Evolutionary conservation across 2,113 vertebrate genomes (phyloP), one percentile per base, ranked within the genome.

Genomic region (Sisor rabdophorus): DNA sequence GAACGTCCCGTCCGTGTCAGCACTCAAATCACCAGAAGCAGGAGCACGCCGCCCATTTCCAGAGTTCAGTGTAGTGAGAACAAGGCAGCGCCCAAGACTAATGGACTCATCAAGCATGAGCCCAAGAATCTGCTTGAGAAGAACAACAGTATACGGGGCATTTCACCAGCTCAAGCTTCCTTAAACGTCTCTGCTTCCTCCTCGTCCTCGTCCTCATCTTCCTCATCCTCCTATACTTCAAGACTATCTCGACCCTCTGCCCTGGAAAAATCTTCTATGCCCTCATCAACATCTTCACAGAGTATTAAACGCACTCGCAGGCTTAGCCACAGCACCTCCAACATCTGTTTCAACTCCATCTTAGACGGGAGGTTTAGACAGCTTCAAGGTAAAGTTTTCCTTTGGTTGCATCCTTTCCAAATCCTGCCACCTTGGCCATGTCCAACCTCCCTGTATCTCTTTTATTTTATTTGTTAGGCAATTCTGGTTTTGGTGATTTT

Each of bases 331-430:
- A 92, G 91, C 85, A 85, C 91, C 84, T 90, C 91, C 75, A 91
- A 92, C 86, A 90, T 91, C 79, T 90, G 81, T 69, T 92, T 91
- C 83, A 91, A 90, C 88, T 89, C 91, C 79, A 86, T 92, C 84
- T 86, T 92, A 81, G 92, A 93, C 8, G 91, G 92, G 53, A 90
- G 92, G 82, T 93, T 93, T 83, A 86, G 91, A 76, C 91, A 92
- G 83, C 74, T 93, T 85, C 92, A 93, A 93, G 92, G 92, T 93
- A 93, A 79, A 73, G 17, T 73, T 40, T 68, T 26, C 10, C 24
- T 73, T 54, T 32, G 47, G 44, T 26, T 20, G 32, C 47, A 63
- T 72, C 36, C 59, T 58, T 55, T 79, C 69, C 55, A 69, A 24
- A 19, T 28, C 52, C 68, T 69, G 79, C 82, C 78, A 84, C 80